phyloP scores from a whole-genome alignment of 2,888 invertebrate genomes.

The Metopia argyrocephala region DNA sequence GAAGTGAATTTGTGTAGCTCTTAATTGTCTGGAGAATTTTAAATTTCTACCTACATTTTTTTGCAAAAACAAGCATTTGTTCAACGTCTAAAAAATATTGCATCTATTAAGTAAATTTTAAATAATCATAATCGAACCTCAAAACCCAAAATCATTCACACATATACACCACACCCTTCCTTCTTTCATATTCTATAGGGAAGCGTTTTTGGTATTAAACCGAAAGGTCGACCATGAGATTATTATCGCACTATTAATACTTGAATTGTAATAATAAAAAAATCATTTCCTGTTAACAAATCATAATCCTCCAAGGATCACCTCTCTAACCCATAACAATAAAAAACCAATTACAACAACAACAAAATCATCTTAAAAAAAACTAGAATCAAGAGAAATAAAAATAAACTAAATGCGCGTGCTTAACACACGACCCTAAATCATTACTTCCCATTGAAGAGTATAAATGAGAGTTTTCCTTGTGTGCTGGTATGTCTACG shows the following conservation, averaged over 20 bases:
- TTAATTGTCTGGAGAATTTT: too few relatives aligned
- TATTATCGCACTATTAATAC: slow-evolving; percentile 17
- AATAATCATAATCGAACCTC: slow-evolving; percentile 53
- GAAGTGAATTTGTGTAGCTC: too few relatives aligned
- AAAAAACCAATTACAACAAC: slow-evolving; percentile 58
- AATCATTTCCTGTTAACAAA: slow-evolving; percentile 56
- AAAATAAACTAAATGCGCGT: slow-evolving; percentile 44
- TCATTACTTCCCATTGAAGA: slow-evolving; percentile 13
- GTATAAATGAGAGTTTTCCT: not conserved
- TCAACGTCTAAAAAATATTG: too few relatives aligned
- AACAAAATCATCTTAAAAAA: slow-evolving; percentile 52
- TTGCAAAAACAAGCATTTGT: too few relatives aligned
- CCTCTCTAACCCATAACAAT: slow-evolving; percentile 6
- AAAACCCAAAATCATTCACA: slow-evolving; percentile 53
- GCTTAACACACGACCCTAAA: slow-evolving; percentile 57
- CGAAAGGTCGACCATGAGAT: slow-evolving; percentile 36
- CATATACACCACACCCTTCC: not conserved
- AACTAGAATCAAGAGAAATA: slow-evolving; percentile 12
- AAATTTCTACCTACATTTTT: too few relatives aligned
- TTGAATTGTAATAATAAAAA: slow-evolving; percentile 33
- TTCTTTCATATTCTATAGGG: not conserved
- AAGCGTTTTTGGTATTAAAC: slow-evolving; percentile 9
- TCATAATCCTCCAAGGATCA: slow-evolving; percentile 61
- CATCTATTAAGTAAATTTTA: too few relatives aligned
- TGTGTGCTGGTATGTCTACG: not conserved